Evolutionary conservation across 23 tunicate genomes (phyloP), one percentile per base, ranked within the genome.

Genomic region (Phallusia fumigata): DNA sequence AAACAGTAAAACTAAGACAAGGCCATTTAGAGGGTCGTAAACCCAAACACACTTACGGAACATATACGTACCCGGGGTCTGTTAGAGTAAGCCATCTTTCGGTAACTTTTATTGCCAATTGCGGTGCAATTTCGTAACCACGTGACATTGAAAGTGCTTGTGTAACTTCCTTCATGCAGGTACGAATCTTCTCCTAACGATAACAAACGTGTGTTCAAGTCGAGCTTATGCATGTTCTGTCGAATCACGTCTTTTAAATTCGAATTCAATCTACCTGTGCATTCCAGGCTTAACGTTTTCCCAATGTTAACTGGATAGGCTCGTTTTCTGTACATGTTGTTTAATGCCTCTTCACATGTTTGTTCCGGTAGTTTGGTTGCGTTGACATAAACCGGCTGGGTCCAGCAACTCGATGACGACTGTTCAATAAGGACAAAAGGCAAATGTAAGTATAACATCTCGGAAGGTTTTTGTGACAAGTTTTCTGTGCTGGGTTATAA

Each of bases 311-410:
- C 28, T 58, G 26, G 3, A 24, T 58, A 1, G 28, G 13, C 3
- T 22, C 16, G 69, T 24, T 58, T 58, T 22, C 28, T 8, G 16
- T 16, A 1, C 2, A 24, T 1, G 28, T 58, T 18, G 30, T 5
- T 31, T 19, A 74, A 30, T 19, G 77, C 77, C 77, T 74, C 35
- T 74, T 74, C 77, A 16, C 77, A 74, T 21, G 77, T 74, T 74
- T 74, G 77, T 33, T 74, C 35, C 13, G 33, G 77, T 30, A 74
- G 36, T 16, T 13, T 31, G n/a, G 77, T 74, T 1, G 30, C 30
- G 35, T 74, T 74, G 26, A 74, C 45, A 21, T 5, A 18, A 30
- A 74, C 13, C 8, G 36, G 40, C 45, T 74, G 77, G 5, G 35
- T 11, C 77, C 45, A 32, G 35, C 77, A 74, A 13, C 6, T 58